Base-by-base conservation (phyloP, 2,888 invertebrate species). In the Euclidia mi region DNA sequence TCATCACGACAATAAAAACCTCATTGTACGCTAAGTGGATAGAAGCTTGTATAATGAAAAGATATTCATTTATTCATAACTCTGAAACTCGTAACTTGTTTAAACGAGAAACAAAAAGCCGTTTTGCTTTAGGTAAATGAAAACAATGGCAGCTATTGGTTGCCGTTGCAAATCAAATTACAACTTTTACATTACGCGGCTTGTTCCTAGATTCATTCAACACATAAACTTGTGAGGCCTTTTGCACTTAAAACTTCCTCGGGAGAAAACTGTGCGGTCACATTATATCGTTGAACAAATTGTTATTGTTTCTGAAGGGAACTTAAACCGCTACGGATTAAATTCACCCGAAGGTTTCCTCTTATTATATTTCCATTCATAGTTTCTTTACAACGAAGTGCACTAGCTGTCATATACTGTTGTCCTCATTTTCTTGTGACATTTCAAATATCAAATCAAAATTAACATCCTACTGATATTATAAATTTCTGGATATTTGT, bases 251-350 rank as follows among this genome's bases (percentile, higher is more conserved):
- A 88, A 89, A 89, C 85, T 89, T 88, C 67, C 80, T 76, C 79
- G 56, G 71, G 82, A 84, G 80, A 84, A 82, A 84, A 84, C 83
- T 84, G 82, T 77, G 81, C 79, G 81, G 83, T 85, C 84, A 82
- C 86, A 85, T 87, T 87, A 86, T 87, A 88, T 85, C 82, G 83
- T 77, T 82, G 82, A 84, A 87, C 84, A 82, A 87, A 87, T 87
- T 87, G 87, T 89, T 89, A 89, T 89, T 88, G 85, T 89, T 88
- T 87, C 82, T 88, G 87, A 87, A 85, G 80, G 86, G 78, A 88
- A 88, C 85, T 87, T 86, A 83, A 81, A 83, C 83, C 78, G 76
- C 74, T 65, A 73, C 65, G 81, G 83, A 87, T 88, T 87, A 85
- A 83, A 85, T 79, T 84, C 79, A 68, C 69, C 76, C 79, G 74